Evolutionary conservation across 2,888 invertebrate species (phyloP).

Genomic region (Ferdinandea cuprea): DNA sequence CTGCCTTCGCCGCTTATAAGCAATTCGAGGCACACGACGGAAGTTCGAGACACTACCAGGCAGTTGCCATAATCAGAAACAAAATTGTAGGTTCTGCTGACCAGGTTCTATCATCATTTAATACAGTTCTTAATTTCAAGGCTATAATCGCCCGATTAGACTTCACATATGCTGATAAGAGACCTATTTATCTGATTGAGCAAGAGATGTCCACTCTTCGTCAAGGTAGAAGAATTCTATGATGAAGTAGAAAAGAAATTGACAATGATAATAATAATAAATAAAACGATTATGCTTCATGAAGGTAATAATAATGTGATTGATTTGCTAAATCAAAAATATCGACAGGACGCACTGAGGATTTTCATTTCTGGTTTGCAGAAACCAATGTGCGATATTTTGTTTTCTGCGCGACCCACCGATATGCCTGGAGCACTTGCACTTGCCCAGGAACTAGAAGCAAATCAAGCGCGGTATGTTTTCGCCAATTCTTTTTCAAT

Average conservation of each 20-base stretch:
- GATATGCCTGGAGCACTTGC: constrained; percentile 46
- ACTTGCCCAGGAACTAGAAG: constrained; percentile 39
- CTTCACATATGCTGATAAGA: constrained; percentile 68
- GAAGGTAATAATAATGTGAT: constrained; percentile 33
- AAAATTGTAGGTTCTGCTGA: constrained; percentile 55
- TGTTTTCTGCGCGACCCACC: constrained; percentile 13
- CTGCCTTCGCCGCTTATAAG: constrained; percentile 17
- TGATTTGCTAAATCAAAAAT: constrained; percentile 42
- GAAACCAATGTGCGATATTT: constrained; percentile 39
- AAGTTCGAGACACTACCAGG: too few relatives aligned
- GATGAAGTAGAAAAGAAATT: constrained; percentile 39
- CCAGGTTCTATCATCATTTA: constrained; percentile 53
- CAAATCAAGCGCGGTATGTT: constrained; percentile 36
- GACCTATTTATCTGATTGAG: constrained; percentile 36
- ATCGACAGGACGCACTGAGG: constrained; percentile 40
- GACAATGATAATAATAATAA: constrained; percentile 37
- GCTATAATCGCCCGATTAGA: constrained; percentile 59
- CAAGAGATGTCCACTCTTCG: constrained; percentile 35
- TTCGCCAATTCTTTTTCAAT: constrained; percentile 1
- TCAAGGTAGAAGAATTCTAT: constrained; percentile 32
- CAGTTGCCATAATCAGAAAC: too few relatives aligned
- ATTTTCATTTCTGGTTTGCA: too few relatives aligned
- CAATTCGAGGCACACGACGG: constrained; percentile 14
- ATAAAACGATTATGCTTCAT: constrained; percentile 41
- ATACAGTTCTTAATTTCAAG: constrained; percentile 61